A percentile compares a stretch with the other conserved stretches of the same genome.
Conservation (phyloP, 1,140 invertebrate species). For the Temnothorax longispinosus region DNA sequence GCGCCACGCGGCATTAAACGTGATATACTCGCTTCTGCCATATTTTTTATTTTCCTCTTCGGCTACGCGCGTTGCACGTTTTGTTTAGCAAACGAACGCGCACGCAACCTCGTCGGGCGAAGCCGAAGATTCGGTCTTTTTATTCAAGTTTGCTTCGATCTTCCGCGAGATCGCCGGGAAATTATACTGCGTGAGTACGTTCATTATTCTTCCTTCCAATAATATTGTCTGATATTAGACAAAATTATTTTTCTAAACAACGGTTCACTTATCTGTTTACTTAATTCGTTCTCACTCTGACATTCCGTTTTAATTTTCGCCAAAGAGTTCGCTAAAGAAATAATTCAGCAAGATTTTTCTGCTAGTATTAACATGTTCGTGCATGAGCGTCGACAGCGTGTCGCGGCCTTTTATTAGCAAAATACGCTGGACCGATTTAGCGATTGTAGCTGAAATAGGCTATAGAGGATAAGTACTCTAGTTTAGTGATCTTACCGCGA, state of each 20-base stretch:
- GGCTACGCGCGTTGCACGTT: neutral
- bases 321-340: neutral
- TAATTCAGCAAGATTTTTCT: neutral
- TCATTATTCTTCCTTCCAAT: neutral
- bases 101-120: neutral
- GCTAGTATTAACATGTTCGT: neutral
- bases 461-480: conserved; percentile 18
- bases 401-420: neutral
- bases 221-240: neutral
- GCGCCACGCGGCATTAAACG: neutral
- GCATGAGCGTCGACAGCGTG: neutral
- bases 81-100: conserved; percentile 8
- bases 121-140: conserved; percentile 9
- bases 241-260: neutral
- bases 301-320: neutral
- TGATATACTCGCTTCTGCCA: neutral
- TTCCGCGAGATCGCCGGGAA: neutral
- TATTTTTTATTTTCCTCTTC: neutral
- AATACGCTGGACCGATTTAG: conserved; percentile 7
- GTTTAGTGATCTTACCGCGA: conserved; percentile 19
- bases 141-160: neutral
- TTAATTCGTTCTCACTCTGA: too few relatives aligned
- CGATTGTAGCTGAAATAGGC: conserved; percentile 6
- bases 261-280: neutral
- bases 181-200: neutral